Evolutionary conservation across 1,140 invertebrate species (phyloP).

Genomic region (Neodiprion lecontei): DNA sequence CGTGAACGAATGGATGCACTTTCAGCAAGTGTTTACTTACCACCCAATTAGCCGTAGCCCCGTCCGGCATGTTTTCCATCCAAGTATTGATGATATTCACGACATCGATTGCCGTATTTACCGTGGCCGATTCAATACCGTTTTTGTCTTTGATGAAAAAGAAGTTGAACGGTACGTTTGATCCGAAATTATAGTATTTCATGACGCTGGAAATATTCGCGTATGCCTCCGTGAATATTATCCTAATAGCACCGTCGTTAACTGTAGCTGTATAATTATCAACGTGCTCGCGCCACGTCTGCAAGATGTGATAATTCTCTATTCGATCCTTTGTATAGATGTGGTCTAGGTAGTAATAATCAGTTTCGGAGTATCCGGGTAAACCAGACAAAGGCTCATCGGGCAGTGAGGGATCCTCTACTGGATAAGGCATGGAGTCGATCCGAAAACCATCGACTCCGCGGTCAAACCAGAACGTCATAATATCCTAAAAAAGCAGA

Average conservation of each 20-base stretch:
- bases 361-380: conserved; percentile 48
- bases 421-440: conserved; percentile 68
- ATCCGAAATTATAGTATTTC: conserved; percentile 65
- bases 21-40: conserved; percentile 40
- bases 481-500: conserved; percentile 62
- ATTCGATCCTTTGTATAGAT: conserved; percentile 68
- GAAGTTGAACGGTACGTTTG: conserved; percentile 71
- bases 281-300: conserved; percentile 65
- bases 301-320: conserved; percentile 66
- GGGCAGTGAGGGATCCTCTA: conserved; percentile 63
- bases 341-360: conserved; percentile 67
- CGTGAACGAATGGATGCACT: conserved; percentile 1
- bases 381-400: conserved; percentile 66
- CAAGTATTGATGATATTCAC: conserved; percentile 55
- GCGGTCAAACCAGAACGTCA: conserved; percentile 76
- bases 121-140: conserved; percentile 50
- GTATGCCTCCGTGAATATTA: conserved; percentile 66
- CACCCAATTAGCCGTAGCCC: conserved; percentile 60
- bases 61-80: conserved; percentile 58
- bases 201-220: conserved; percentile 61
- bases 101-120: conserved; percentile 54
- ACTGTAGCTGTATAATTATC: conserved; percentile 58
- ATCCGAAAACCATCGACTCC: conserved; percentile 81
- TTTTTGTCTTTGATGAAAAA: conserved; percentile 69
- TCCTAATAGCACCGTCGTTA: conserved; percentile 34